Evolutionary conservation across 2,113 vertebrate species (phyloP).

Genomic region (Channa maculata): DNA sequence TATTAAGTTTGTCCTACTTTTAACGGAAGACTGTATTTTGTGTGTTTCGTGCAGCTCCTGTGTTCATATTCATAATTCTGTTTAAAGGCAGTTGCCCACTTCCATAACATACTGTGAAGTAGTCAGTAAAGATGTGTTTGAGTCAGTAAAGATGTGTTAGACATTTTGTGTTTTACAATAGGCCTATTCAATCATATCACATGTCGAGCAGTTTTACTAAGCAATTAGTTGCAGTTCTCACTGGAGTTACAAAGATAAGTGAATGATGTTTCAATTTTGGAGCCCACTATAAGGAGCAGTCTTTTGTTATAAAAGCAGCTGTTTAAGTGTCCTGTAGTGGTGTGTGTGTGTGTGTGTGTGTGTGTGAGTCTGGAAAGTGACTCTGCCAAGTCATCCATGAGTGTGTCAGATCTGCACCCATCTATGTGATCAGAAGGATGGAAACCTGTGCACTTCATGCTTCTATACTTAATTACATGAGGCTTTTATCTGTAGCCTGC

Average conservation of each 20-base stretch:
- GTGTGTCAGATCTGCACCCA: slow-evolving; percentile 64
- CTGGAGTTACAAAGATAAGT: slow-evolving; percentile 32
- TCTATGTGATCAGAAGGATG: slow-evolving; percentile 67
- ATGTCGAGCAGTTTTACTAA: slow-evolving; percentile 36
- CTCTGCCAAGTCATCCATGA: slow-evolving; percentile 65
- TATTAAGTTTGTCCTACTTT: slow-evolving; percentile 64
- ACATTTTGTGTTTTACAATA: slow-evolving; percentile 24
- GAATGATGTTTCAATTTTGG: slow-evolving; percentile 29
- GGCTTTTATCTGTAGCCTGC: slow-evolving; percentile 36
- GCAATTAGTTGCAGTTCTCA: slow-evolving; percentile 31
- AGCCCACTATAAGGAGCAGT: slow-evolving; percentile 33
- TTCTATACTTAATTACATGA: slow-evolving; percentile 9
- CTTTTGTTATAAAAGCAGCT: slow-evolving; percentile 56
- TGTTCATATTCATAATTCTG: slow-evolving; percentile 10
- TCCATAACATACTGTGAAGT: no score
- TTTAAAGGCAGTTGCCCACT: not conserved
- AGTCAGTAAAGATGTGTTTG: not conserved
- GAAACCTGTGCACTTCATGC: slow-evolving; percentile 32
- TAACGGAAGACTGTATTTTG: slow-evolving; percentile 15
- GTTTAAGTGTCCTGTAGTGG: slow-evolving; percentile 50
- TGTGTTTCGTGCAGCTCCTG: slow-evolving; percentile 22
- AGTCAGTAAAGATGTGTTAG: no score
- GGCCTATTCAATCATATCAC: slow-evolving; percentile 27
- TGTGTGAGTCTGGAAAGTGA: slow-evolving; percentile 34
- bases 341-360: slow-evolving; percentile 4